Evolutionary conservation across 2,888 invertebrate genomes (phyloP), one percentile per base, ranked within the genome.

Genomic region (Aphelenchoides bicaudatus): DNA sequence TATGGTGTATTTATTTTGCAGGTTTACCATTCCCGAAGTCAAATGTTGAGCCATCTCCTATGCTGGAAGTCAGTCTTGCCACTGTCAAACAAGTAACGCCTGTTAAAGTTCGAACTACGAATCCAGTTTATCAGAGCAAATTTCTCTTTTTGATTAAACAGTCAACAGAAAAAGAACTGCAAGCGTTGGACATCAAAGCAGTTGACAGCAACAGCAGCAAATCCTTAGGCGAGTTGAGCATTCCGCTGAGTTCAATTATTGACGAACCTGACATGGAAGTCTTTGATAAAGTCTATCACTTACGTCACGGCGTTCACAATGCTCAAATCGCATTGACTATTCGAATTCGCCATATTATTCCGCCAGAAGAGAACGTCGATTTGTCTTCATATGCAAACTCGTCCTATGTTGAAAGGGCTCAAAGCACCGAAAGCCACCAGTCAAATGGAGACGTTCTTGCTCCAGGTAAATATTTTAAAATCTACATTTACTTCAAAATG

Each of bases 61-160:
- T 87, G 80, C 85, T 89, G 13, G 85, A 86, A 19, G 83, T 92
- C 67, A 86, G 86, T 8, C 85, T 93, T 3, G 91, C 90, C 59
- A 88, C 87, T 77, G 86, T 86, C 73, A 86, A 85, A 0, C 74
- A 74, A 51, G 39, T 69, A 39, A 78, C 75, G 16, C 72, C 75
- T 5, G 75, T 77, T 1, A 73, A 75, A 63, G 56, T 68, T 25
- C 80, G 90, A 67, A 90, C 89, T 0, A 88, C 87, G 67, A 87
- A 89, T 78, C 96, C 96, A 0, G 88, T 92, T 51, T 96, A 89
- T 86, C 93, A 94, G 81, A 88, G 91, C 80, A 91, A 91, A 5
- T 91, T 92, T 81, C 88, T 90, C 1, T 93, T 93, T 83, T 85
- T 94, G 37, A 88, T 51, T 4, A 37, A 43, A 27, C n/a, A 43